Evolutionary conservation across 64 coral and sea anemone species (phyloP).

Genomic region (Pocillopora verrucosa): DNA sequence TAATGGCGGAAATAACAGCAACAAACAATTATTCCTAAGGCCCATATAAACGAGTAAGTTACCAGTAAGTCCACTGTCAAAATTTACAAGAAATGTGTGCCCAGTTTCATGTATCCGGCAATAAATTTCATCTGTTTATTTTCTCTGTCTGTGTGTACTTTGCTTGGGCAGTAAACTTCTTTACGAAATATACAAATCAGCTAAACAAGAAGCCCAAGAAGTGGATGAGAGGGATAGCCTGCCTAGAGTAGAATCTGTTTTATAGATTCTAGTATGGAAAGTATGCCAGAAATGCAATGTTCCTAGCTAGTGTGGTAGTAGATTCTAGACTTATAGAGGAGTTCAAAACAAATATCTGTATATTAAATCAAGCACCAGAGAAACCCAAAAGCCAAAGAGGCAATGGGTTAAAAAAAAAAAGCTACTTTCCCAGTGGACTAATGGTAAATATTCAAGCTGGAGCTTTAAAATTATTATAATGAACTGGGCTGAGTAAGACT

Average conservation of each 20-base stretch:
- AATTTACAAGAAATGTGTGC: background rate
- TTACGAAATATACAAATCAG: background rate
- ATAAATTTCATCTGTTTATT: too few relatives aligned
- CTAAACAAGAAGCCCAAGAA: background rate
- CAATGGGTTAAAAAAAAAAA: constrained; percentile 1
- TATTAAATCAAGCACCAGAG: background rate
- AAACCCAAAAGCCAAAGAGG: constrained; percentile 5
- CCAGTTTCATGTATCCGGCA: background rate
- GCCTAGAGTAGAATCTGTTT: background rate
- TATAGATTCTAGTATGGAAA: background rate
- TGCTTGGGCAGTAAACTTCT: background rate
- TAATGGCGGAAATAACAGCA: background rate
- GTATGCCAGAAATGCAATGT: constrained; percentile 10
- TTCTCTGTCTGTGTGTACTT: background rate
- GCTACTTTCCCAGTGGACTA: background rate
- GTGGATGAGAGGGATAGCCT: background rate
- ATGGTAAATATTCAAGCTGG: constrained; percentile 10
- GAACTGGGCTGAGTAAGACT: constrained; percentile 8
- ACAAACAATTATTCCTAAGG: background rate
- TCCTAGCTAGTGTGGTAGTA: constrained; percentile 1
- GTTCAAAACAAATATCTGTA: background rate
- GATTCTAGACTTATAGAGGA: constrained; percentile 6
- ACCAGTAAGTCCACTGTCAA: background rate
- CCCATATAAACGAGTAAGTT: background rate
- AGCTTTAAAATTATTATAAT: constrained; percentile 34